Evolutionary conservation across 1,140 invertebrate species (phyloP), one percentile per base, ranked within the genome.

Genomic region (Drosophila tsacasi): DNA sequence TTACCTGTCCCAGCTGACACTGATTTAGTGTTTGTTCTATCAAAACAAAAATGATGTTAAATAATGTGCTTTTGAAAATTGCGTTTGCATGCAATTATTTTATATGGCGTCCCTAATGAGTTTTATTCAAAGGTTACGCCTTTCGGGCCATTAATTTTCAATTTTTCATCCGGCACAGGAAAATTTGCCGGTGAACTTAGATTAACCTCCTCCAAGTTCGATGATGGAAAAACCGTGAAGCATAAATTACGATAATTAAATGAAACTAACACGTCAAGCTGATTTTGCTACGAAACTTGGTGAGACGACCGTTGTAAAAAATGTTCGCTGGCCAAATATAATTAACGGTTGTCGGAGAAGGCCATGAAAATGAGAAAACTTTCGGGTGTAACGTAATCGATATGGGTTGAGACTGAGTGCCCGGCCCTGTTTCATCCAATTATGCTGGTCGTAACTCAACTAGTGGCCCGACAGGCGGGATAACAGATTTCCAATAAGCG

Each of bases 401-500:
- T 79, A 47, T 37, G 12, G 40, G 17, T n/a, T 32, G 39, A 46
- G 39, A n/a, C 32, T 35, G 39, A 39, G 46, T 27, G 27, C 25
- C 35, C 23, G 62, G 52, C 71, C 54, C 46, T 21, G 62, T 66
- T 66, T 67, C 35, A 77, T 66, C 74, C 63, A 77, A 77, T 76
- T 77, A 76, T 46, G 50, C 37, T 19, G 61, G 60, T 40, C 61
- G 49, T 46, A 79, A 74, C 54, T 73, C 52, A 72, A 60, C 46
- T 74, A 42, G 69, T 72, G 67, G 35, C 55, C 15, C 30, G 55
- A 55, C 39, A n/a, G 25, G 23, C 23, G n/a, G 13, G 27, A 50
- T 25, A 60, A 71, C 76, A 89, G 84, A 89, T 89, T 90, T 85
- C 79, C 85, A 74, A 85, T 81, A 74, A 89, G 74, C 78, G 64